Evolutionary conservation across 2,113 vertebrate genomes (phyloP).

Genomic region (Rhinichthys klamathensis): DNA sequence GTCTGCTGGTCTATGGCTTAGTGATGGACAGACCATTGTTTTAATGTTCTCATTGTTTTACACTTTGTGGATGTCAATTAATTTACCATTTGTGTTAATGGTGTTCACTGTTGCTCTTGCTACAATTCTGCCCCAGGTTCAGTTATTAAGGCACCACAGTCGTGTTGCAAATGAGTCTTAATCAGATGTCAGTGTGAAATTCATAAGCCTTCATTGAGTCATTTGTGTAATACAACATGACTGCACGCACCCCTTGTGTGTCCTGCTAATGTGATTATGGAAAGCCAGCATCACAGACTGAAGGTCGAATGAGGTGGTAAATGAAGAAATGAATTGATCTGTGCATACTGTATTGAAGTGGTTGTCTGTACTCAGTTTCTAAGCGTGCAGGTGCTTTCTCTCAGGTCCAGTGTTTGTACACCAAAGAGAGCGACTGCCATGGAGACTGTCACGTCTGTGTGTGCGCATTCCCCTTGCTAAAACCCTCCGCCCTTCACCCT

Average conservation of each 20-base stretch:
- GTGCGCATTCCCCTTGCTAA: not conserved
- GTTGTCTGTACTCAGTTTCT: slow-evolving; percentile 31
- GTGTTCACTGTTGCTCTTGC: not conserved
- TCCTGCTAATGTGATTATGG: slow-evolving; percentile 49
- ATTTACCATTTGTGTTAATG: slow-evolving; percentile 22
- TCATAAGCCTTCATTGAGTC: slow-evolving; percentile 13
- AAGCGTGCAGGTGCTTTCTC: slow-evolving; percentile 43
- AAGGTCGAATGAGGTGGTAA: slow-evolving; percentile 27
- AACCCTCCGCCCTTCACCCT: slow-evolving; percentile 27
- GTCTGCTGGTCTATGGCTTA: not conserved
- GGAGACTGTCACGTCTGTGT: not conserved
- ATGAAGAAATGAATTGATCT: slow-evolving; percentile 27
- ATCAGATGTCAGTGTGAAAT: slow-evolving; percentile 23
- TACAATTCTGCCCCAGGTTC: slow-evolving; percentile 2
- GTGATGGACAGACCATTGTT: not conserved
- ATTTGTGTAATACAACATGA: slow-evolving; percentile 40
- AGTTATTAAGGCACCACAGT: slow-evolving; percentile 20
- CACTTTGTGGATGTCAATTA: not conserved
- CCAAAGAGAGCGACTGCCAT: slow-evolving; percentile 6
- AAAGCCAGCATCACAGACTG: not conserved
- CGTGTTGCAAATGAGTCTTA: slow-evolving; percentile 29
- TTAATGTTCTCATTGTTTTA: not conserved
- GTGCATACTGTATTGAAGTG: not conserved
- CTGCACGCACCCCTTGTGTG: slow-evolving; percentile 13
- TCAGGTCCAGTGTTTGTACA: slow-evolving; percentile 3